These are phyloP conservation scores for Bombus ignitus DNA, from an alignment of 1,140 invertebrate genomes.

Conservation along the genomic window DNA sequence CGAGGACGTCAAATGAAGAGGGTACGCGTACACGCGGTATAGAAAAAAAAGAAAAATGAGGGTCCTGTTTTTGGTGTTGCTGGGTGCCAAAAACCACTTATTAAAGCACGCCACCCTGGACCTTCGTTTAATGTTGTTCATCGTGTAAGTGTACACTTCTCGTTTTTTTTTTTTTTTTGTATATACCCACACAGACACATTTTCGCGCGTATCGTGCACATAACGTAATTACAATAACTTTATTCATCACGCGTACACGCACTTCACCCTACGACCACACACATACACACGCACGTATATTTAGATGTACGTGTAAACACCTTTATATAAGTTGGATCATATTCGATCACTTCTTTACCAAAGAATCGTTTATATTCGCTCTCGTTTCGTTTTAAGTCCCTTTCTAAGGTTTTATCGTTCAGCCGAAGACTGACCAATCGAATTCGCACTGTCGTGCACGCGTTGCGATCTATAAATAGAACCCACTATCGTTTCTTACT, in stretches of 20 bases:
- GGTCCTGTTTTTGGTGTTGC: constrained; percentile 3
- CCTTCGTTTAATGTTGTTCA: constrained; percentile 31
- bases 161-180: constrained; percentile 35
- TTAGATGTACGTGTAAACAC: constrained; percentile 25
- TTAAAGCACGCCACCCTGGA: constrained; percentile 13
- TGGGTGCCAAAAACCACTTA: constrained; percentile 42
- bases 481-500: neutral
- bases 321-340: constrained; percentile 47
- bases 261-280: neutral
- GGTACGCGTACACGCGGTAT: neutral
- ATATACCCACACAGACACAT: constrained; percentile 10
- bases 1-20: neutral
- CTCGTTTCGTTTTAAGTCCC: constrained; percentile 39
- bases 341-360: constrained; percentile 47
- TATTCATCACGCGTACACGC: neutral
- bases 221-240: neutral
- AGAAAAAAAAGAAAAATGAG: neutral
- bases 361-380: constrained; percentile 44
- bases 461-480: neutral
- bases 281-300: constrained; percentile 1
- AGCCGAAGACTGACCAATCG: constrained; percentile 23
- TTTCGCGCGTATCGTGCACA: neutral
- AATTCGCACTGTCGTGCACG: neutral
- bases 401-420: neutral
- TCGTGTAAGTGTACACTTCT: constrained; percentile 41